A percentile compares a stretch with the other conserved stretches of the same genome.
These are phyloP conservation scores for Pseudorectes ferrugineus DNA, from an alignment of 2,113 vertebrate genomes.

Conservation along the genomic window DNA sequence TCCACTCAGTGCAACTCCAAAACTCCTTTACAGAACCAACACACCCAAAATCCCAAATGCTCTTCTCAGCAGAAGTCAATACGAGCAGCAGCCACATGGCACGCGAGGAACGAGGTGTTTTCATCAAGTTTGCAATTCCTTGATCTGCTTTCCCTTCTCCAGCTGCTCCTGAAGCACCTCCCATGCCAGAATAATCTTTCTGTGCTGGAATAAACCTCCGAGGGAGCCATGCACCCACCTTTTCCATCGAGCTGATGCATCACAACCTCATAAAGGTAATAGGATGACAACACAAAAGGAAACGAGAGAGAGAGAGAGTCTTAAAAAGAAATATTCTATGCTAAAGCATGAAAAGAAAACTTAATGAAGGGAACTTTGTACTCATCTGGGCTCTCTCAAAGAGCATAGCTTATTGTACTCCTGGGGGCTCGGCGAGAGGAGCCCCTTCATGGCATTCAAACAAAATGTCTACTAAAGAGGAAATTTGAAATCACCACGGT, in stretches of 20 bases:
- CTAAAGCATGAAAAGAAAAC: slow-evolving; percentile 8
- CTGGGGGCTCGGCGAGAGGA: neutral
- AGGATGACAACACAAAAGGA: slow-evolving; percentile 40
- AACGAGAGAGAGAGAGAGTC: neutral
- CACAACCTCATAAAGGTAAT: slow-evolving; percentile 1
- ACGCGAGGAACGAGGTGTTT: neutral
- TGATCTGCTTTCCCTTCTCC: neutral
- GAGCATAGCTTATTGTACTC: slow-evolving; percentile 32
- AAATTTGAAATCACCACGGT: slow-evolving; percentile 1
- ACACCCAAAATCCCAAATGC: neutral
- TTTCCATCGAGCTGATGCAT: slow-evolving; percentile 40
- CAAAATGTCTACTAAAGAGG: slow-evolving; percentile 50
- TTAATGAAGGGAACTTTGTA: slow-evolving; percentile 33
- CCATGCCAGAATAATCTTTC: neutral
- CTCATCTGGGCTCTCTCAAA: slow-evolving; percentile 14
- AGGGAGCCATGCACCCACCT: neutral
- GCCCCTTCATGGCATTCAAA: slow-evolving; percentile 31
- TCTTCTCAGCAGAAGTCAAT: neutral
- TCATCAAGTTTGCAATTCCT: neutral
- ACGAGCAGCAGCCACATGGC: neutral
- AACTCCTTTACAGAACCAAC: neutral
- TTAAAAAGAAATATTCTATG: slow-evolving; percentile 5
- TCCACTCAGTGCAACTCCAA: neutral
- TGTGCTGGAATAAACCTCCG: neutral
- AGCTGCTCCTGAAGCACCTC: slow-evolving; percentile 10